Evolutionary conservation across 2,113 vertebrate species (phyloP).

Genomic region (Oenanthe oenanthe): DNA sequence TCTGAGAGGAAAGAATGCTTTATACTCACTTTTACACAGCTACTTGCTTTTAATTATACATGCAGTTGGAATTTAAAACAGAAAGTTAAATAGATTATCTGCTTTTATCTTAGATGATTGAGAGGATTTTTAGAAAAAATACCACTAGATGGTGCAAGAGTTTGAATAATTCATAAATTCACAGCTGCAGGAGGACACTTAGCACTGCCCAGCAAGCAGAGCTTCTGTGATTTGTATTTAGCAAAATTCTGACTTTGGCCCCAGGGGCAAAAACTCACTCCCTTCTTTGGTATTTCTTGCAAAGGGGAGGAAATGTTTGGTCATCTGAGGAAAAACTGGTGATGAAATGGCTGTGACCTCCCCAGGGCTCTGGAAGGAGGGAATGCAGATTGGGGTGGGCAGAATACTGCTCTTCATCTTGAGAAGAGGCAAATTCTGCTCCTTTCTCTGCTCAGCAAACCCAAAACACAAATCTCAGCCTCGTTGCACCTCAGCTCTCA

Average conservation of each 20-base stretch:
- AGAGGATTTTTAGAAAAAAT: fast-evolving
- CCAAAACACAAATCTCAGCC: not conserved
- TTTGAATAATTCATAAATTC: not conserved
- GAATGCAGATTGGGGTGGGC: not conserved
- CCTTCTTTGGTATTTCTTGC: not conserved
- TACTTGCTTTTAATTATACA: not conserved
- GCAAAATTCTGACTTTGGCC: not conserved
- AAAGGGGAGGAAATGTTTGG: not conserved
- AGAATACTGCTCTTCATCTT: not conserved
- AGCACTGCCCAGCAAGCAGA: not conserved
- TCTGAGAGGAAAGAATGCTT: not conserved
- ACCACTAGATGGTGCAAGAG: slow-evolving; percentile 45
- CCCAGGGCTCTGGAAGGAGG: not conserved
- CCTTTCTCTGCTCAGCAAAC: not conserved
- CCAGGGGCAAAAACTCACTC: not conserved
- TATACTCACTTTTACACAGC: not conserved
- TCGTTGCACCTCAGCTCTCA: not conserved
- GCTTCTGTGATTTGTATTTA: not conserved
- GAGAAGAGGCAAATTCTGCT: not conserved
- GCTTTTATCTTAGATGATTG: not conserved
- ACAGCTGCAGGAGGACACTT: not conserved
- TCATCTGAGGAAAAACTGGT: not conserved
- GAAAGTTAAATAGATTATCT: not conserved
- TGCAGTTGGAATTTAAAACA: not conserved
- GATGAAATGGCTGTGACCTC: not conserved